These are phyloP conservation scores for Leucopsar rothschildi DNA, from an alignment of 2,113 vertebrate genomes.

Conservation along the genomic window DNA sequence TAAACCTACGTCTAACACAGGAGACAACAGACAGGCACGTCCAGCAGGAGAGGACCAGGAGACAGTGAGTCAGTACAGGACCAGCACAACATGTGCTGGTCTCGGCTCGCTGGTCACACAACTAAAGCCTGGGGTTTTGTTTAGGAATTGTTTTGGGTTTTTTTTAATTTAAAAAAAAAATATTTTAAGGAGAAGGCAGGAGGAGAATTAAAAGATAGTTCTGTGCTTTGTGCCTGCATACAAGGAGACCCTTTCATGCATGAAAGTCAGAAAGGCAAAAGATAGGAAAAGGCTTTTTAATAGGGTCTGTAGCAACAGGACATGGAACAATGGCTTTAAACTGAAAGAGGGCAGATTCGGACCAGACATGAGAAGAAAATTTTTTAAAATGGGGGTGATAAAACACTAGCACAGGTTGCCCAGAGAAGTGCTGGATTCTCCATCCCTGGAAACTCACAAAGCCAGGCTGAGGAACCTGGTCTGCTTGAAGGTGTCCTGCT, in stretches of 20 bases:
- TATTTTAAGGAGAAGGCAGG: neutral
- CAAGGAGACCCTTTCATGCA: neutral
- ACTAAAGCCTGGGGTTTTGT: neutral
- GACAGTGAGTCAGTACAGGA: slow-evolving; percentile 22
- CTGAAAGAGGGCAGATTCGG: neutral
- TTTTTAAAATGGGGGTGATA: neutral
- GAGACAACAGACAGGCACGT: slow-evolving; percentile 35
- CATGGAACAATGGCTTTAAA: neutral
- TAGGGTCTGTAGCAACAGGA: neutral
- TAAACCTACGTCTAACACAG: neutral
- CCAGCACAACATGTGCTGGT: neutral
- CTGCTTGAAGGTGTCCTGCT: neutral
- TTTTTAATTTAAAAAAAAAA: neutral
- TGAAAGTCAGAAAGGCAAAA: neutral
- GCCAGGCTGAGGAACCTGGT: neutral
- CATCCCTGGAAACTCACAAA: neutral
- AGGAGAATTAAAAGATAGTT: neutral
- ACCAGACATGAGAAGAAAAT: neutral
- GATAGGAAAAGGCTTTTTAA: neutral
- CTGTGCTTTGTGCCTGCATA: neutral
- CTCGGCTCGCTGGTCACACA: neutral
- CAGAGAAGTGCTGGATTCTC: neutral
- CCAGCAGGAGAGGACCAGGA: neutral
- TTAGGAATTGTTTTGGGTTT: neutral
- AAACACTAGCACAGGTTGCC: neutral